Conservation (phyloP, 2,888 invertebrate genomes). For the Malacosoma neustria region DNA sequence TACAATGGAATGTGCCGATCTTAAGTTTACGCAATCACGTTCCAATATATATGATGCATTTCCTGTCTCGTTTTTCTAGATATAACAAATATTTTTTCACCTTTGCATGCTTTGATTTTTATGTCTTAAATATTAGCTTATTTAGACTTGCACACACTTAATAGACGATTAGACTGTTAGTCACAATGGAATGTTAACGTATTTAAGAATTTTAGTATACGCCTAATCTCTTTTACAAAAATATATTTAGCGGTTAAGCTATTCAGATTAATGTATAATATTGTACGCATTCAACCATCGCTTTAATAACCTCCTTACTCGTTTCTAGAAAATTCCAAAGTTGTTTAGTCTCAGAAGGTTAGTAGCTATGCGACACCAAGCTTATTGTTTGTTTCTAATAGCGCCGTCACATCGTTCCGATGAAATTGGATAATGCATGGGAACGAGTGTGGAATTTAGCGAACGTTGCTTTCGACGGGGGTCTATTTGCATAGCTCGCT, state of each 20-base stretch:
- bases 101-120: too few relatives aligned
- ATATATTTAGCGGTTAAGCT: too few relatives aligned
- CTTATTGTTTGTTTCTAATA: slow-evolving; percentile 61
- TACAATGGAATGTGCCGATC: not conserved
- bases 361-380: slow-evolving; percentile 51
- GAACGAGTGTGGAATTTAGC: slow-evolving; percentile 63
- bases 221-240: too few relatives aligned
- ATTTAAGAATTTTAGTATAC: too few relatives aligned
- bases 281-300: slow-evolving; percentile 9
- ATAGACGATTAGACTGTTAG: too few relatives aligned
- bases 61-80: too few relatives aligned
- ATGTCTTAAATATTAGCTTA: too few relatives aligned
- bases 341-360: slow-evolving; percentile 44
- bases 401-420: slow-evolving; percentile 51
- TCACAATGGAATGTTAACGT: too few relatives aligned
- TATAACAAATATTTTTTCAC: too few relatives aligned
- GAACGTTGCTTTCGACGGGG: slow-evolving; percentile 40
- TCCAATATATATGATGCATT: too few relatives aligned
- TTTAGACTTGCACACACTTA: too few relatives aligned
- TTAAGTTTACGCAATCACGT: too few relatives aligned
- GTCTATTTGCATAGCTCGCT: slow-evolving; percentile 68
- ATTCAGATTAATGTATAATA: not conserved
- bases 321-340: slow-evolving; percentile 42
- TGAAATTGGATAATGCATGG: slow-evolving; percentile 72
- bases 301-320: slow-evolving; percentile 23